Evolutionary conservation across 2,888 invertebrate species (phyloP), one percentile per base, ranked within the genome.

Genomic region (Stegana nigrithorax): DNA sequence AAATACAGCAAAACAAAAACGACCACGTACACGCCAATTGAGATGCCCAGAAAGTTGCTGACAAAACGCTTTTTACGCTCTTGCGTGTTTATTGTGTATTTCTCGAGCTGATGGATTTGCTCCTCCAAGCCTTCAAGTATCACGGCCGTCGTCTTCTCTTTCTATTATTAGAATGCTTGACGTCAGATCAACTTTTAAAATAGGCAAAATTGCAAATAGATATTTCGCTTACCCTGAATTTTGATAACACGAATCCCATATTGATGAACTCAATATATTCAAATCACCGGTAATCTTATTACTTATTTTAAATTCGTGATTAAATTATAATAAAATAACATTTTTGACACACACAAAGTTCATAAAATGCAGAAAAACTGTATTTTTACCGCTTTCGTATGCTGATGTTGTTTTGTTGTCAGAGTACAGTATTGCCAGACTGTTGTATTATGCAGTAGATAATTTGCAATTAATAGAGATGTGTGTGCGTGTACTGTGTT

Each of bases 51-150:
- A 59, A 97, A 90, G 73, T 92, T 91, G 44, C 93, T 93, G 55
- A 96, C 91, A 67, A 95, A 90, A 56, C 91, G 90, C 81, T 93
- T 93, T 83, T 94, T 93, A 45, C 89, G 89, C 80, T 92, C 90
- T 82, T 96, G 93, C 21, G 95, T 95, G 79, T 89, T 90, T 58
- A 91, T 88, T 17, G 92, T 90, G 87, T 92, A 94, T 80, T 91
- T 89, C 81, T 96, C 94, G 62, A 96, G 92, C 32, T 89, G 88
- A 75, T 90, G 90, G 58, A 97, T 95, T 82, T 95, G 91, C 86
- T 89, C 87, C 84, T 94, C 94, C 66, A 95, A 87, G 65, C 89
- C 89, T 78, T 93, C 93, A 65, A 95, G 87, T 47, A 85, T 75
- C 66, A 87, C 86, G 64, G 84, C 83, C 4, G 88, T 87, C 42